phyloP scores from a whole-genome alignment of 1,140 invertebrate species.

The Halictus rubicundus region DNA sequence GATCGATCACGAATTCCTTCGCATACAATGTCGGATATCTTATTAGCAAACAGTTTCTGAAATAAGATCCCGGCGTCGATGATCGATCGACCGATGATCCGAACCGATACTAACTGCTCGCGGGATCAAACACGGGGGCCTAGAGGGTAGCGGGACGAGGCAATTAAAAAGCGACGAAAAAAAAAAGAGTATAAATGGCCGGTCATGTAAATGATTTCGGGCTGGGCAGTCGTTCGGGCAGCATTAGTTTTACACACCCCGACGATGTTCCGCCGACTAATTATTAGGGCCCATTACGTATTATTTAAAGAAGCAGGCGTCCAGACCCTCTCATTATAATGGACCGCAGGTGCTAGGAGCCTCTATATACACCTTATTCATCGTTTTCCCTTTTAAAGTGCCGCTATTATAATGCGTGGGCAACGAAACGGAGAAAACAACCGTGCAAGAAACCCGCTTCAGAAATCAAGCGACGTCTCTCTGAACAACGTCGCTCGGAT shows the following conservation, averaged over 20 bases:
- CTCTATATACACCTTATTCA: constrained; percentile 65
- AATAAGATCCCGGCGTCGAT: constrained; percentile 25
- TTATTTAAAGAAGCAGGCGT: constrained; percentile 68
- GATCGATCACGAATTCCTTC: neutral
- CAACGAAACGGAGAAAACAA: constrained; percentile 35
- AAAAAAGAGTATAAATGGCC: constrained; percentile 56
- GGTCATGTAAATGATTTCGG: constrained; percentile 65
- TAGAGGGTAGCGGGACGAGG: constrained; percentile 45
- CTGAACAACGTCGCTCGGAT: constrained; percentile 34
- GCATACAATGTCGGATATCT: neutral
- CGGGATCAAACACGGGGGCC: constrained; percentile 11
- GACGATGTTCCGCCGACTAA: constrained; percentile 57
- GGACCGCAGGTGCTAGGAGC: constrained; percentile 68
- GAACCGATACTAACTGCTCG: constrained; percentile 34
- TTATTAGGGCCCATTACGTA: constrained; percentile 71
- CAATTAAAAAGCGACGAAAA: constrained; percentile 62
- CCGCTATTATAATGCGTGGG: constrained; percentile 67
- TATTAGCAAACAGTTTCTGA: constrained; percentile 11
- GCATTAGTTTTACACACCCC: constrained; percentile 64
- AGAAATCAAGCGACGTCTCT: constrained; percentile 50
- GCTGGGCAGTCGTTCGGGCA: constrained; percentile 32
- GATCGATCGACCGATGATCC: constrained; percentile 32
- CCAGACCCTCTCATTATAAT: constrained; percentile 64
- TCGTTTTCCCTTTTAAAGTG: constrained; percentile 64
- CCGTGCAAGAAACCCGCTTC: constrained; percentile 51